These are phyloP conservation scores for Neolamprologus sp. DNA, from an alignment of 2,113 vertebrate genomes.

Conservation along the genomic window DNA sequence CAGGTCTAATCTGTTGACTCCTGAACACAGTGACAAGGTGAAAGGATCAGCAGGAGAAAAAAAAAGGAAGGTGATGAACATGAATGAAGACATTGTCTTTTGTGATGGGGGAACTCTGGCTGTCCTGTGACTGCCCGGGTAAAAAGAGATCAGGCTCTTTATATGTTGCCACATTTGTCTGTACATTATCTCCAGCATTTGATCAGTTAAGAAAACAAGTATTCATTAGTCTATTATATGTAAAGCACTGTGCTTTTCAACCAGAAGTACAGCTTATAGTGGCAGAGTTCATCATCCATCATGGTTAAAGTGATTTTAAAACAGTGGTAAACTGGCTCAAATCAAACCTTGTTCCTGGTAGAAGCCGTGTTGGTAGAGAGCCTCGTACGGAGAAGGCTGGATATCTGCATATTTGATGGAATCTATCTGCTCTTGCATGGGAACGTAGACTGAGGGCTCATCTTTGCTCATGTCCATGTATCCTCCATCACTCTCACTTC, in stretches of 20 bases:
- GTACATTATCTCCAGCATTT: neutral
- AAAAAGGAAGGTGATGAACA: neutral
- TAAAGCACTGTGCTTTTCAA: neutral
- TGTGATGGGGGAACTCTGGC: neutral
- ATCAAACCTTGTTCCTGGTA: conserved; percentile 77
- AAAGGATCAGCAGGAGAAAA: neutral
- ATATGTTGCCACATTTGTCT: neutral
- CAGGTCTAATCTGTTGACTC: conserved; percentile 74
- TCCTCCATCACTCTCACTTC: conserved; percentile 88
- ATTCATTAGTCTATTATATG: neutral
- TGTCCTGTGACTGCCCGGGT: conserved; percentile 14
- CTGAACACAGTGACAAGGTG: conserved; percentile 46
- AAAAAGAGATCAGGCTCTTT: neutral
- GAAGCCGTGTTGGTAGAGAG: conserved; percentile 84
- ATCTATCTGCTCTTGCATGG: conserved; percentile 89
- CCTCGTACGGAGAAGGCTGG: conserved; percentile 84
- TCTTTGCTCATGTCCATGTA: conserved; percentile 99
- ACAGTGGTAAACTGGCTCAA: neutral
- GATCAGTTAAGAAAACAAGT: neutral
- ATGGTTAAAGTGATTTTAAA: neutral
- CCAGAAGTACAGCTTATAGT: neutral
- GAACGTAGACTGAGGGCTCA: conserved; percentile 83
- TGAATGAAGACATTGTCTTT: neutral
- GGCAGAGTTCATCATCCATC: neutral
- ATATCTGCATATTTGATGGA: conserved; percentile 91